Percentiles rank a stretch among this genome's conserved stretches.
These are phyloP conservation scores for Holocentrus rufus DNA, from an alignment of 2,797 vertebrate genomes.

Conservation along the genomic window DNA sequence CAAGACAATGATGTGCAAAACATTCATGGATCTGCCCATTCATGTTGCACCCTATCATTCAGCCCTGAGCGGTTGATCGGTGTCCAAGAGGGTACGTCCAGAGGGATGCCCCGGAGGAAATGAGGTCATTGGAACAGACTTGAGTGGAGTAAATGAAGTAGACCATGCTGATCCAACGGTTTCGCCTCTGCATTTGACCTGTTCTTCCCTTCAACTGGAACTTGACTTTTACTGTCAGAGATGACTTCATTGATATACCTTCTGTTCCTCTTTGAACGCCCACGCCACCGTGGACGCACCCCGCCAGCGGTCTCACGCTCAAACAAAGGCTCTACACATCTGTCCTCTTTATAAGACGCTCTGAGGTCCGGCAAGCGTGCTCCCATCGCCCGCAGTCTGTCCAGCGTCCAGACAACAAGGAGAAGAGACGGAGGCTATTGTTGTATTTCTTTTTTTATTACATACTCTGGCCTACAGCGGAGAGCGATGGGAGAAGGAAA, in stretches of 20 bases:
- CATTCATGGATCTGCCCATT: slow-evolving; percentile 65
- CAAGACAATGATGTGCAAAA: slow-evolving; percentile 63
- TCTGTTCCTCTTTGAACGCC: slow-evolving; percentile 65
- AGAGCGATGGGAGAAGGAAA: slow-evolving; percentile 21
- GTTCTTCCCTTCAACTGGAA: slow-evolving; percentile 53
- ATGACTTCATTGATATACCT: slow-evolving; percentile 70
- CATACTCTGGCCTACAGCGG: slow-evolving; percentile 13
- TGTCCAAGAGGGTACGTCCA: slow-evolving; percentile 82
- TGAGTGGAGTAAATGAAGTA: slow-evolving; percentile 55
- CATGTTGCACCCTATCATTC: slow-evolving; percentile 81
- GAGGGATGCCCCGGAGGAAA: slow-evolving; percentile 83
- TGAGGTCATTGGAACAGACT: slow-evolving; percentile 78
- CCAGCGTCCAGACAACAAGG: slow-evolving; percentile 50
- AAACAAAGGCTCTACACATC: slow-evolving; percentile 62
- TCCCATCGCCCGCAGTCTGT: slow-evolving; percentile 43
- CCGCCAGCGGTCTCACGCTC: slow-evolving; percentile 45
- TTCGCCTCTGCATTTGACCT: slow-evolving; percentile 55
- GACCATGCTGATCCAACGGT: slow-evolving; percentile 51
- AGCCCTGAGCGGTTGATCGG: slow-evolving; percentile 77
- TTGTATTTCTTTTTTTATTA: slow-evolving; percentile 45
- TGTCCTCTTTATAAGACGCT: slow-evolving; percentile 65
- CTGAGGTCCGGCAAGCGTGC: slow-evolving; percentile 44
- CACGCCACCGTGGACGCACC: slow-evolving; percentile 16
- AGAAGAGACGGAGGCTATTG: slow-evolving; percentile 30
- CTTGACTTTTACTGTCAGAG: slow-evolving; percentile 44